Percentiles rank a stretch among this genome's conserved stretches.
phyloP scores from a whole-genome alignment of 2,113 vertebrate species.

The Taxidea taxus region DNA sequence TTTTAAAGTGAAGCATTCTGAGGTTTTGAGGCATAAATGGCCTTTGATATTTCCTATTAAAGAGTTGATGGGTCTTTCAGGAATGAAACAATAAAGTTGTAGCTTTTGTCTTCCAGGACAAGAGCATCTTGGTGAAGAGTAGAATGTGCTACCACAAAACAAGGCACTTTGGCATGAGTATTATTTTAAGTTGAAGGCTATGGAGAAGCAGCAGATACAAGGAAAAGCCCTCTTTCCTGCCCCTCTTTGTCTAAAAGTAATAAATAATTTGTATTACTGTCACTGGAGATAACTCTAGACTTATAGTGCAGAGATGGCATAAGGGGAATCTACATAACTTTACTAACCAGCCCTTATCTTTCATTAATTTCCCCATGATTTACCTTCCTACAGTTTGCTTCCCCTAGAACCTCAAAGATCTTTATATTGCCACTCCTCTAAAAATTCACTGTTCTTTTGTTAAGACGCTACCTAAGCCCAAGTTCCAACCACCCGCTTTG shows the following conservation, averaged over 20 bases:
- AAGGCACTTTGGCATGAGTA: not conserved
- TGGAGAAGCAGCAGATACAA: not conserved
- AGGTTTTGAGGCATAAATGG: not conserved
- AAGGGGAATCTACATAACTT: not conserved
- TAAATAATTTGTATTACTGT: not conserved
- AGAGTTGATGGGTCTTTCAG: not conserved
- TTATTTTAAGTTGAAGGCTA: not conserved
- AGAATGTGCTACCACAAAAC: not conserved
- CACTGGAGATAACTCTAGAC: not conserved
- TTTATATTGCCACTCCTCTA: not conserved
- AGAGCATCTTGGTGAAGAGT: not conserved
- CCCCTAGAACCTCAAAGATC: not conserved
- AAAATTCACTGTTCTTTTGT: not conserved
- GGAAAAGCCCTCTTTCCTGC: not conserved
- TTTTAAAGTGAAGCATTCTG: not conserved
- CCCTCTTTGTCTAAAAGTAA: not conserved
- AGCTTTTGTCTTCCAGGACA: not conserved
- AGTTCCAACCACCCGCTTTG: not conserved
- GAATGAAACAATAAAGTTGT: constrained; percentile 15
- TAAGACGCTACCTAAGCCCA: not conserved
- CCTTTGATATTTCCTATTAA: not conserved
- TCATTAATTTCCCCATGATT: not conserved
- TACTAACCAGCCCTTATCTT: not conserved
- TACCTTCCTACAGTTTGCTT: not conserved
- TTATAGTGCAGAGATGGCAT: not conserved